A percentile compares a stretch with the other conserved stretches of the same genome.
These are phyloP conservation scores for Eleutherodactylus coqui DNA, from an alignment of 2,797 vertebrate genomes.

Conservation along the genomic window DNA sequence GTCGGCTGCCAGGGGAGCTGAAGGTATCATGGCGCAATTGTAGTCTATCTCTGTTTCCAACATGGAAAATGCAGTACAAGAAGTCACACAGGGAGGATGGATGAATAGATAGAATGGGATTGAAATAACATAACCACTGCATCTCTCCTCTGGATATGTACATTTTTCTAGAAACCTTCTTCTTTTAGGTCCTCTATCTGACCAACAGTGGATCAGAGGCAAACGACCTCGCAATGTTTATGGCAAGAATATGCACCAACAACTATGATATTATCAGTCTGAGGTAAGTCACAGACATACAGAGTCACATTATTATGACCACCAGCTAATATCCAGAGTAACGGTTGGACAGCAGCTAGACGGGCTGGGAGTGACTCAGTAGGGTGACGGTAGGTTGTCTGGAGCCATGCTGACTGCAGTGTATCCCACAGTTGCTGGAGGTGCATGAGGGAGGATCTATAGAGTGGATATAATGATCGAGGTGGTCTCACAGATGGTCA, in stretches of 20 bases:
- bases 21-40: constrained; percentile 79
- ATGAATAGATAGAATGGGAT: no score
- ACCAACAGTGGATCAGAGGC: constrained; percentile 95
- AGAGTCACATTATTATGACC: no score
- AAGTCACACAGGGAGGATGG: not conserved
- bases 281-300: constrained; percentile 76
- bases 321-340: no score
- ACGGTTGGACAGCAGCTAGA: no score
- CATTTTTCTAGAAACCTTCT: constrained; percentile 10
- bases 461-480: no score
- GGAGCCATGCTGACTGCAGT: no score
- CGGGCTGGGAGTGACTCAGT: no score
- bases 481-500: no score
- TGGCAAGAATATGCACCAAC: constrained; percentile 87
- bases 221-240: constrained; percentile 90
- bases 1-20: constrained; percentile 87
- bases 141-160: no score
- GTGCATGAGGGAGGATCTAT: no score
- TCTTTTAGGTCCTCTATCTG: constrained; percentile 86
- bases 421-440: no score
- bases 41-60: not conserved
- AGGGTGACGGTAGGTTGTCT: no score
- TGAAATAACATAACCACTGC: not conserved
- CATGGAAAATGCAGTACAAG: not conserved
- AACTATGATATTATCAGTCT: constrained; percentile 88